Base-by-base conservation (phyloP, 2,113 vertebrate species). In the Ceratotherium simum region DNA sequence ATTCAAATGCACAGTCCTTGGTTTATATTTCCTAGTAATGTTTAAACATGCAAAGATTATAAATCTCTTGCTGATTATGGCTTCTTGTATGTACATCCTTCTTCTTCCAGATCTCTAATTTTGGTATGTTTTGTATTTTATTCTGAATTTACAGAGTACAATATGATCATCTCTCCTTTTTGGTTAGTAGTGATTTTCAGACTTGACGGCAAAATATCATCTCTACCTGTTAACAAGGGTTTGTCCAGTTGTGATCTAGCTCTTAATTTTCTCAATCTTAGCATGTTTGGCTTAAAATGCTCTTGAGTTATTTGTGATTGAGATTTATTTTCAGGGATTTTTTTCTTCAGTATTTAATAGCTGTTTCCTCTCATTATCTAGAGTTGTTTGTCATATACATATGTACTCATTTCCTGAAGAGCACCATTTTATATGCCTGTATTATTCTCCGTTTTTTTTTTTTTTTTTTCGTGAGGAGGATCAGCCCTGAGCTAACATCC, bases 361-460 rank as follows among this genome's bases (percentile, higher is more conserved):
- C 36, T 84, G 1, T 93, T 67, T 96, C 17, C 16, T 85, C 9
- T 89, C 13, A 58, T 58, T 83, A n/a, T 64, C 21, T 84, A 72
- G 42, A 90, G 76, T 94, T 42, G 39, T 82, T 95, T 95, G n/a
- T 90, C 51, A 51, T 46, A 29, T 60, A 31, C 6, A 23, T 82
- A 86, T 3, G 1, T 83, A 64, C 56, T 94, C n/a, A 83, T 82
- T 92, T 83, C 25, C 23, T 87, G 23, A 96, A 87, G 83, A 94
- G 21, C 17, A 79, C 21, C 18, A 31, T 78, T 94, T 76, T 82
- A 39, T 70, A 29, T 51, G 13, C 16, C 64, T 97, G 5, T 72
- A 51, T 78, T 89, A 64, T 95, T 72, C 96, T 86, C 29, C 31
- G n/a, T n/a, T n/a, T n/a, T 73, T 83, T 54, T 93, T 60, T 17